A percentile compares a stretch with the other conserved stretches of the same genome.
These are phyloP conservation scores for Danio kyathit DNA, from an alignment of 2,797 vertebrate species.

Conservation along the genomic window DNA sequence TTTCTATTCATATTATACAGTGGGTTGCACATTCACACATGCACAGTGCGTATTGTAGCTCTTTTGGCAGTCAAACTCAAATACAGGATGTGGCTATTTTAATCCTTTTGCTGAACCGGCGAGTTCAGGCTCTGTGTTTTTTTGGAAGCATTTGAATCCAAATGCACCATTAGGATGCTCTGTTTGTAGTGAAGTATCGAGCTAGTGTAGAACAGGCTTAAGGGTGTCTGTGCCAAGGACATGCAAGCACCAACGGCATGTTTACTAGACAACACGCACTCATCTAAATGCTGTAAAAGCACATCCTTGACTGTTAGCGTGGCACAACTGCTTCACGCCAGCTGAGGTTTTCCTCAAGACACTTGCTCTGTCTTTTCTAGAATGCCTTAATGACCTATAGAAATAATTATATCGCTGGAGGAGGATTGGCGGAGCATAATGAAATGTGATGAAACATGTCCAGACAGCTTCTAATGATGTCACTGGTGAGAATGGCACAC, in stretches of 20 bases:
- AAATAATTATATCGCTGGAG: slow-evolving; percentile 34
- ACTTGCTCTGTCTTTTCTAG: background rate
- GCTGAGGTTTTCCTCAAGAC: slow-evolving; percentile 23
- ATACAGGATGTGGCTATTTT: slow-evolving; percentile 18
- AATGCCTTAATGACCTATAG: slow-evolving; percentile 33
- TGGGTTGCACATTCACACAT: slow-evolving; percentile 27
- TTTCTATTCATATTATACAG: slow-evolving; percentile 13
- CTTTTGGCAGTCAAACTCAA: background rate
- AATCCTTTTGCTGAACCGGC: background rate
- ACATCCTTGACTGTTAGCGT: background rate
- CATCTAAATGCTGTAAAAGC: slow-evolving; percentile 16
- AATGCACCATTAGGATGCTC: slow-evolving; percentile 14
- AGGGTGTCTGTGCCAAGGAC: slow-evolving; percentile 33
- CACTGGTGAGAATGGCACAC: slow-evolving; percentile 31
- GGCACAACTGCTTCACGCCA: slow-evolving; percentile 17
- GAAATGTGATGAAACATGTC: slow-evolving; percentile 31
- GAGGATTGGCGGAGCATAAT: slow-evolving; percentile 17
- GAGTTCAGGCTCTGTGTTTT: background rate
- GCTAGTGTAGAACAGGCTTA: slow-evolving; percentile 30
- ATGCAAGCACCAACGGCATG: slow-evolving; percentile 18
- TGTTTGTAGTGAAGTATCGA: slow-evolving; percentile 31
- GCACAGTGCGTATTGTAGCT: background rate
- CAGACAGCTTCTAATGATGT: slow-evolving; percentile 48
- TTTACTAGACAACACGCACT: slow-evolving; percentile 10
- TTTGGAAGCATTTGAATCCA: slow-evolving; percentile 3